Evolutionary conservation across 1,140 invertebrate species (phyloP), one percentile per base, ranked within the genome.

Genomic region (Sesamia nonagrioides): DNA sequence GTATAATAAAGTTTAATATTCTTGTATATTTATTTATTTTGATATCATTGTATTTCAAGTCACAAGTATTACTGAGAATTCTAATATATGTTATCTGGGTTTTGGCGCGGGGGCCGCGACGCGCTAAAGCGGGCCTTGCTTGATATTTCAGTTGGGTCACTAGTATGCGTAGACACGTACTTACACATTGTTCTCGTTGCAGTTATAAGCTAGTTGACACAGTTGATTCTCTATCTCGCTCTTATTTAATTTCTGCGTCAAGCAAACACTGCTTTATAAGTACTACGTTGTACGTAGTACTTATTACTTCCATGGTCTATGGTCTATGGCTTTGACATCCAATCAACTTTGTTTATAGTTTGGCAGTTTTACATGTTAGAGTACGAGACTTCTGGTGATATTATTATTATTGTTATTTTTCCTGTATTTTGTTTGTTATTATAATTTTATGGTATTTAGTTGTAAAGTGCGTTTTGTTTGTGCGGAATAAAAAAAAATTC

Each of bases 131-230:
- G 54, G 11, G 21, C 52, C 15, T 37, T 27, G 35, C 50, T 54
- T 54, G 54, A 60, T 73, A 73, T 73, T 73, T 73, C 71, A 73
- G 35, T 60, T 11, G 17, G 18, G 35, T 8, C 37, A 56, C 71
- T 58, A 45, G 71, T 73, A 73, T 73, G 71, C 71, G 54, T 73
- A 73, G 54, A 73, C 54, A 73, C 54, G 71, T 73, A 27, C 54
- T 73, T 73, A 60, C 71, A 73, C 54, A 73, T 73, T 60, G 71
- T 73, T 60, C 71, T 45, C 71, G 37, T 33, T 73, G 71, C 71
- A 73, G 71, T 73, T 73, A 58, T 56, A 73, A 73, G 52, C 54
- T 15, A 48, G 35, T 58, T 73, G 54, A 73, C 52, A 60, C 54
- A 58, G 18, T 9, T 6, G 37, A n/a, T 60, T 73, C 37, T 13